Base-by-base conservation (phyloP, 2,113 vertebrate genomes). In the Heterochromis multidens region DNA sequence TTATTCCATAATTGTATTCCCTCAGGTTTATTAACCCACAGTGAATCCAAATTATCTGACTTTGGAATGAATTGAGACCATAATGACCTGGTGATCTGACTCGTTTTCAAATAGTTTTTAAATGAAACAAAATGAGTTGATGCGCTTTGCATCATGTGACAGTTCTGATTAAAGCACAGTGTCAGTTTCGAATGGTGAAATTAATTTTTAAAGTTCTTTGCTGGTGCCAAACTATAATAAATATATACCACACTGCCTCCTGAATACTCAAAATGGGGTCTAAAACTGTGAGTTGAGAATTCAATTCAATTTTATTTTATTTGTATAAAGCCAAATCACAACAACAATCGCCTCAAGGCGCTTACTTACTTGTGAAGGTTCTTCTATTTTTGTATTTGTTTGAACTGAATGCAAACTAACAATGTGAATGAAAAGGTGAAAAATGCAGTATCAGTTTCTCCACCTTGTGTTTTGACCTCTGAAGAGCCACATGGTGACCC, bases 1-100 rank as follows among this genome's bases (percentile, higher is more conserved):
- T 91, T 87, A 27, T 88, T 88, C 8, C 27, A 58, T 88, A 76
- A 91, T 92, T 92, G 77, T 83, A 58, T 92, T 76, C n/a, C 76
- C 67, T 77, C 79, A 3, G 74, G 33, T 80, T 31, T 79, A 84
- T 80, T 87, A 88, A 82, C 84, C 83, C 27, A 81, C 81, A 67
- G 65, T 56, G 81, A 86, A 88, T 88, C 21, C 86, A 27, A 89
- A 81, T 77, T 70, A 85, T 56, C 79, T 88, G 62, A 19, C 40
- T 81, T 58, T 80, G 31, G 60, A 57, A 54, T 21, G 59, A 91
- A 86, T 60, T 80, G 29, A 70, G 58, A 72, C 2, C 37, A 67
- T 46, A 46, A 29, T 70, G 72, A 87, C 84, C 74, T 60, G 29
- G 57, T 67, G 72, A 85, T 79, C 63, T 35, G 80, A 83, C 60